Evolutionary conservation across 2,888 invertebrate species (phyloP).

Genomic region (Drosophila flavopinicola): DNA sequence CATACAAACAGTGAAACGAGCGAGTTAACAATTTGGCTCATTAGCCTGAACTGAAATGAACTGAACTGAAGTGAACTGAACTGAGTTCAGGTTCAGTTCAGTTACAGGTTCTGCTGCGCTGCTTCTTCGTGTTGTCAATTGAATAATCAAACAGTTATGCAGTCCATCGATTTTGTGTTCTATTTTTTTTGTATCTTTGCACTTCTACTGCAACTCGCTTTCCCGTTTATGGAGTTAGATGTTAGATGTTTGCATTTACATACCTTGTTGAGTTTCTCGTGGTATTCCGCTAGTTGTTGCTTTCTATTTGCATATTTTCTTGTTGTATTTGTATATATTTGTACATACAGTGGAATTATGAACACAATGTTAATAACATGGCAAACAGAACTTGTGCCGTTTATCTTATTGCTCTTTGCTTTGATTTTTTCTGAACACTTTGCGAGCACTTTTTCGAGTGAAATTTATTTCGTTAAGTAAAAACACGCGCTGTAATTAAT

Average conservation of each 20-base stretch:
- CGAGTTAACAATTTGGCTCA: slow-evolving; percentile 54
- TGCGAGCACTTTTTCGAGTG: slow-evolving; percentile 40
- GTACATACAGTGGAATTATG: slow-evolving; percentile 61
- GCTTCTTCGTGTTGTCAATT: slow-evolving; percentile 15
- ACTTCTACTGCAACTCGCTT: too few relatives aligned
- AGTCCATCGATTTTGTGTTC: slow-evolving; percentile 20
- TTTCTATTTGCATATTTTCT: slow-evolving; percentile 71
- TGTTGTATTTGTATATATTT: slow-evolving; percentile 49
- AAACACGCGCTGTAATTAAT: slow-evolving; percentile 55
- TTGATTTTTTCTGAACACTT: slow-evolving; percentile 25
- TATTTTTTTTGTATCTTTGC: slow-evolving; percentile 12
- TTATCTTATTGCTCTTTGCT: slow-evolving; percentile 25
- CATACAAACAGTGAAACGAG: too few relatives aligned
- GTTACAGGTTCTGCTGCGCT: slow-evolving; percentile 16
- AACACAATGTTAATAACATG: slow-evolving; percentile 73
- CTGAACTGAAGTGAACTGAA: too few relatives aligned
- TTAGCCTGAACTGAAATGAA: slow-evolving; percentile 29
- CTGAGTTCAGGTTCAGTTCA: slow-evolving; percentile 1
- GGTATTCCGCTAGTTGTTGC: slow-evolving; percentile 66
- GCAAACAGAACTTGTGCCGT: slow-evolving; percentile 57
- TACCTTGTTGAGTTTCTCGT: slow-evolving; percentile 37
- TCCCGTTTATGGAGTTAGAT: not conserved
- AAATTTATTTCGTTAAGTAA: slow-evolving; percentile 44
- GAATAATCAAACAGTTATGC: slow-evolving; percentile 38
- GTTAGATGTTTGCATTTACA: slow-evolving; percentile 30